phyloP scores from a whole-genome alignment of 2,888 invertebrate species.

The Plagodis dolabraria region DNA sequence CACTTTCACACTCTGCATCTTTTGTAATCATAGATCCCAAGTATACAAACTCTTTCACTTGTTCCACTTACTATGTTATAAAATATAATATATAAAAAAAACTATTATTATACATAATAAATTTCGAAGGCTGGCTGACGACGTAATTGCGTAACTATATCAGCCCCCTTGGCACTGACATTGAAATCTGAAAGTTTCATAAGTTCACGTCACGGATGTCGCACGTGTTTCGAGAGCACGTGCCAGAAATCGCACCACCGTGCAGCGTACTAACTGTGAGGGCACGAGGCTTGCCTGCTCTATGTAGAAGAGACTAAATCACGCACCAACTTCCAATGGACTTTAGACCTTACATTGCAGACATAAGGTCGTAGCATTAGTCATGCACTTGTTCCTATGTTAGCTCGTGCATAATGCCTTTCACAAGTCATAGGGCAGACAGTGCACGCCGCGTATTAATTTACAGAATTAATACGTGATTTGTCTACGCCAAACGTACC shows the following conservation, averaged over 20 bases:
- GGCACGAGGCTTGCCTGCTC: constrained; percentile 8
- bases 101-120: too few relatives aligned
- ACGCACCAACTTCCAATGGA: not conserved
- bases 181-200: constrained; percentile 21
- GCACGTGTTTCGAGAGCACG: constrained; percentile 11
- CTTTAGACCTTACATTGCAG: constrained; percentile 9
- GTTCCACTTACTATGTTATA: too few relatives aligned
- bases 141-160: constrained; percentile 10
- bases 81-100: too few relatives aligned
- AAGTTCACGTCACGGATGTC: constrained; percentile 14
- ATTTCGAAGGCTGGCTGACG: not conserved
- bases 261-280: constrained; percentile 9
- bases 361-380: constrained; percentile 8
- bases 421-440: constrained; percentile 30
- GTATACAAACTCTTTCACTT: too few relatives aligned
- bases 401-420: constrained; percentile 16
- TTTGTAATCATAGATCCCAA: too few relatives aligned
- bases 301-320: not conserved
- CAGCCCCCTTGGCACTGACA: constrained; percentile 20
- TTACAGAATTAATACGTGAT: constrained; percentile 24
- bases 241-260: constrained; percentile 12
- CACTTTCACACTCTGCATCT: too few relatives aligned
- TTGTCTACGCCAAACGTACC: constrained; percentile 23
- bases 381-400: constrained; percentile 5
- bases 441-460: constrained; percentile 25